Conservation (phyloP, 2,797 vertebrate species). For the Rallus crepitans region DNA sequence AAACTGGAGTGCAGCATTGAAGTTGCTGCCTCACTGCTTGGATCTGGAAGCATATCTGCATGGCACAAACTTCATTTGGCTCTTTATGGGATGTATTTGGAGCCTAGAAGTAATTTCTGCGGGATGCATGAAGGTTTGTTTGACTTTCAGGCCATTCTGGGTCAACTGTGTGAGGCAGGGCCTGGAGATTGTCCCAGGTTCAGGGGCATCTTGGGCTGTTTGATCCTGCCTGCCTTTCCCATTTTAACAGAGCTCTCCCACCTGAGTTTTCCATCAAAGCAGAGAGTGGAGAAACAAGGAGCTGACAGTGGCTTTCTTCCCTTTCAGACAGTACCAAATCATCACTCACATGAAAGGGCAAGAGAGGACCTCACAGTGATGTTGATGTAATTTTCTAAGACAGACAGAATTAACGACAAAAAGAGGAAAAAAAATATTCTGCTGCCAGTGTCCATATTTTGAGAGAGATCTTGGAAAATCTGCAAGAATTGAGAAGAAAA, state of each 20-base stretch:
- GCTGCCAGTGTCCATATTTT: not conserved
- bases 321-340: not conserved
- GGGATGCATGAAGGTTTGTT: not conserved
- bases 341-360: not conserved
- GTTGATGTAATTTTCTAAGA: not conserved
- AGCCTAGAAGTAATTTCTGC: not conserved
- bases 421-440: not conserved
- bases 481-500: not conserved
- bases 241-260: not conserved
- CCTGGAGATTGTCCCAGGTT: not conserved
- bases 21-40: not conserved
- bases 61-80: not conserved
- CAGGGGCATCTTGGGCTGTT: not conserved
- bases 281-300: not conserved
- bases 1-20: not conserved
- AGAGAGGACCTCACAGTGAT: not conserved
- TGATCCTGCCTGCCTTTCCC: not conserved
- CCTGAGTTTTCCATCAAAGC: not conserved
- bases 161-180: not conserved
- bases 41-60: not conserved
- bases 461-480: not conserved
- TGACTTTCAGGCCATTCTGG: not conserved
- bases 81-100: not conserved
- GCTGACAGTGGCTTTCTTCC: not conserved
- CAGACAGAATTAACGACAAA: not conserved